Percentiles rank a stretch among this genome's conserved stretches.
Evolutionary conservation across 53 echinoderm and acorn worm species (phyloP).

Genomic region (Arbacia lixula): DNA sequence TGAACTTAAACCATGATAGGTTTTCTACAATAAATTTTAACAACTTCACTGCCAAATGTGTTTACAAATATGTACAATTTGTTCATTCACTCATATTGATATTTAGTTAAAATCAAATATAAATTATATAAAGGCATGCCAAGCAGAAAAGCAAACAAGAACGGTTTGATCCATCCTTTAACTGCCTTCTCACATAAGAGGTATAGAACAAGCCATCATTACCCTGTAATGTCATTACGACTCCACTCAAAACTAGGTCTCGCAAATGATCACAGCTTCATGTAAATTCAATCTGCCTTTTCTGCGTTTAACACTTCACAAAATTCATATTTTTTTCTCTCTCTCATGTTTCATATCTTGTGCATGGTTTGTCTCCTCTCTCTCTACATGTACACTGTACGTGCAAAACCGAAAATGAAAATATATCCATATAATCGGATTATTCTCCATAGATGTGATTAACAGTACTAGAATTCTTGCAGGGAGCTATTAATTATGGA

Average conservation of each 20-base stretch:
- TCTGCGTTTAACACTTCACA: not conserved
- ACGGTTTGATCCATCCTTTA: too few species aligned
- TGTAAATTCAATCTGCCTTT: not conserved
- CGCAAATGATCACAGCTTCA: not conserved
- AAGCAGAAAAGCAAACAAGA: too few species aligned
- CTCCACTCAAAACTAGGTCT: not conserved
- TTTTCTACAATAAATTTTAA: too few species aligned
- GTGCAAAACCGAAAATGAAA: conserved; percentile 12
- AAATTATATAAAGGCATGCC: too few species aligned
- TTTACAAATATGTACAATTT: too few species aligned
- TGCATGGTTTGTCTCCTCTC: not conserved
- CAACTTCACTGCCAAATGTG: too few species aligned
- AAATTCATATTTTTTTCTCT: not conserved
- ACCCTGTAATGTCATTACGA: too few species aligned
- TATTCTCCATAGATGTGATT: conserved; percentile 48
- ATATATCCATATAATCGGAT: conserved; percentile 30
- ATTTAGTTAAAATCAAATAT: too few species aligned
- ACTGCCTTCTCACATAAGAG: too few species aligned
- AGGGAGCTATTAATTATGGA: conserved; percentile 56
- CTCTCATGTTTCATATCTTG: not conserved
- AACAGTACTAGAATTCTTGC: conserved; percentile 35
- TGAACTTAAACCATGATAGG: too few species aligned
- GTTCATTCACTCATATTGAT: too few species aligned
- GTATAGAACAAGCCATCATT: too few species aligned
- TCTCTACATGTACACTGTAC: not conserved